These are phyloP conservation scores for Etheostoma perlongum DNA, from an alignment of 2,797 vertebrate species.

Conservation along the genomic window DNA sequence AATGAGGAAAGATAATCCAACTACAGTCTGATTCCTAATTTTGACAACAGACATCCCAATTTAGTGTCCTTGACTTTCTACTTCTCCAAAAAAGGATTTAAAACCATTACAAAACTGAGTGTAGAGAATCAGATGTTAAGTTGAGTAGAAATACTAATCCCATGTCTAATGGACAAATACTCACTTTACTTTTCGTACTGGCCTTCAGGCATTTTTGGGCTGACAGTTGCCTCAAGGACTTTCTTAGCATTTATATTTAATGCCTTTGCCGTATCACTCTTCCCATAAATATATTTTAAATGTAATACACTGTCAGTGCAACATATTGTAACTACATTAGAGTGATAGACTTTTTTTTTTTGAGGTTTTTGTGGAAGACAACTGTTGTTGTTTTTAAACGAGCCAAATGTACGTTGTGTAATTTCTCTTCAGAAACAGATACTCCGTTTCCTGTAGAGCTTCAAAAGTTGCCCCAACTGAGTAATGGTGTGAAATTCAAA, in stretches of 20 bases:
- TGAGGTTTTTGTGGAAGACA: conserved; percentile 16
- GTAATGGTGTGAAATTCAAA: conserved; percentile 33
- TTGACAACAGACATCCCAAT: conserved; percentile 1
- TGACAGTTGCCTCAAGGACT: conserved; percentile 21
- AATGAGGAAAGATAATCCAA: not conserved
- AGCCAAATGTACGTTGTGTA: conserved; percentile 33
- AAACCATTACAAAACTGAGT: conserved; percentile 13
- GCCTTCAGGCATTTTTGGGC: conserved; percentile 37
- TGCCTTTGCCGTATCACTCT: conserved; percentile 3
- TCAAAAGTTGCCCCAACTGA: conserved; percentile 18
- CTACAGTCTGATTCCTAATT: not conserved
- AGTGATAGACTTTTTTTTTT: not conserved
- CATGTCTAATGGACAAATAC: conserved; percentile 62
- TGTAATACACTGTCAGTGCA: not conserved
- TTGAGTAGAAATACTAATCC: conserved; percentile 44
- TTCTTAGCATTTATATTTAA: conserved; percentile 44
- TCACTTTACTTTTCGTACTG: not conserved
- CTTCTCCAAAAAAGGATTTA: not conserved
- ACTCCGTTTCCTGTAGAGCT: conserved; percentile 19
- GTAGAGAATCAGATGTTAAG: conserved; percentile 21
- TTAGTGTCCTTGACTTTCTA: conserved; percentile 6
- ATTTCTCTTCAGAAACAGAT: conserved; percentile 41
- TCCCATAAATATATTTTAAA: conserved; percentile 23
- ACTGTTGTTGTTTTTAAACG: conserved; percentile 9
- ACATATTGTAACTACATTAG: conserved; percentile 30